Conservation (phyloP, 2,888 invertebrate genomes). For the Theretra japonica region DNA sequence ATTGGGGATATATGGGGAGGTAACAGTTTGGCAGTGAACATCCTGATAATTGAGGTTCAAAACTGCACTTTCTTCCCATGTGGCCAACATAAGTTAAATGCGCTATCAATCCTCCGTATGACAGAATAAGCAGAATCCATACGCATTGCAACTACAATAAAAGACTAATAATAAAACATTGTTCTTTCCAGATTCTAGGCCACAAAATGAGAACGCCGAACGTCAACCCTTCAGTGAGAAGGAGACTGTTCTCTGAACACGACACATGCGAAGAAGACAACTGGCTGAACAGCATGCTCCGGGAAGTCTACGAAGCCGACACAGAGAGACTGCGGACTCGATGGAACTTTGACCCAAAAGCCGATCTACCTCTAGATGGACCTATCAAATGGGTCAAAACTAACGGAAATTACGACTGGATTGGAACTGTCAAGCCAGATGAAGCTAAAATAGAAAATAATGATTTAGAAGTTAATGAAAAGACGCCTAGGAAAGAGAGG, state of each 20-base stretch:
- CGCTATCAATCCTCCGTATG: too few species aligned
- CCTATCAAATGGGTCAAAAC: constrained; percentile 74
- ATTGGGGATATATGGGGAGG: too few species aligned
- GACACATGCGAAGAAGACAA: constrained; percentile 62
- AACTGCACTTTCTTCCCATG: too few species aligned
- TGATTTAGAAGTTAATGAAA: not conserved
- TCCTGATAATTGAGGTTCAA: too few species aligned
- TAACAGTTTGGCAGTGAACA: too few species aligned
- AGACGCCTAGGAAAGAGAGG: not conserved
- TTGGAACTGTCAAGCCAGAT: constrained; percentile 41
- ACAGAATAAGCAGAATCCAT: too few species aligned
- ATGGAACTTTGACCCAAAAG: constrained; percentile 85
- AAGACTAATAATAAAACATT: too few species aligned
- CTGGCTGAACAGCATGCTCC: constrained; percentile 55
- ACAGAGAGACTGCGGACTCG: constrained; percentile 60
- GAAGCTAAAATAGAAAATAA: not conserved
- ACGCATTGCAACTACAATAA: too few species aligned
- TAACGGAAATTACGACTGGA: constrained; percentile 50
- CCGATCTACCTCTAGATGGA: constrained; percentile 73
- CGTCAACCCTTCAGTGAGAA: not conserved
- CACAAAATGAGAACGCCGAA: not conserved
- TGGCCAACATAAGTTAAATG: too few species aligned
- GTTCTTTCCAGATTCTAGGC: not conserved
- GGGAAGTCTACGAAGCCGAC: constrained; percentile 55
- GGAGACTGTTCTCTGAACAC: constrained; percentile 68